Evolutionary conservation across 2,888 invertebrate species (phyloP).

Genomic region (Sialis fuliginosa): DNA sequence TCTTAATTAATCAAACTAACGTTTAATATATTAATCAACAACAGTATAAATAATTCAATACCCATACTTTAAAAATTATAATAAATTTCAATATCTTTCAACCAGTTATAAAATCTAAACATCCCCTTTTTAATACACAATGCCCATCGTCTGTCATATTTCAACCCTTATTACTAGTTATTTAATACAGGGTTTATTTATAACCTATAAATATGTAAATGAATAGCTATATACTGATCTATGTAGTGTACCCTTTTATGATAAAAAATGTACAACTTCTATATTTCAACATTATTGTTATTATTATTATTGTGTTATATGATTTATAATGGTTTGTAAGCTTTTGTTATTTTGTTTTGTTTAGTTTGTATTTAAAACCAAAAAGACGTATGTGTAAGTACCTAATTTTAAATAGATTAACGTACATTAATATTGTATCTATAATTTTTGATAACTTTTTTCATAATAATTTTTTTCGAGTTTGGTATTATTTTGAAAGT

Average conservation of each 20-base stretch:
- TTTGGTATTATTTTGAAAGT: no score
- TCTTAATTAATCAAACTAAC: no score
- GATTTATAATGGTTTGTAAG: no score
- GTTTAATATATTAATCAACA: no score
- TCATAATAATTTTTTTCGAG: no score
- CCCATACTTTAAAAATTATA: neutral
- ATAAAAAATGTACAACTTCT: neutral
- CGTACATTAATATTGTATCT: no score
- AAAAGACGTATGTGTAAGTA: no score
- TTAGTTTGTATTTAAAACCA: no score
- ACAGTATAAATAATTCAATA: neutral
- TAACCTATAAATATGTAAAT: conserved; percentile 1
- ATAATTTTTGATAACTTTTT: no score
- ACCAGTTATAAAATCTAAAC: neutral
- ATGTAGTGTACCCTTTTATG: neutral
- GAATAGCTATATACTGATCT: neutral
- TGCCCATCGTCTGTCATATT: neutral
- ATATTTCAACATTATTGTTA: conserved; percentile 2
- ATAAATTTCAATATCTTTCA: neutral
- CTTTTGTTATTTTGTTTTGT: no score
- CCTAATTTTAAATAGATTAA: no score
- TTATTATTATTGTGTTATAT: no score
- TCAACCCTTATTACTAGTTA: neutral
- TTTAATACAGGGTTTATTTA: neutral
- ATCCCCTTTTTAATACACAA: neutral